Conservation (phyloP, 2,797 vertebrate genomes). For the Lepidocolaptes lacrymiger region DNA sequence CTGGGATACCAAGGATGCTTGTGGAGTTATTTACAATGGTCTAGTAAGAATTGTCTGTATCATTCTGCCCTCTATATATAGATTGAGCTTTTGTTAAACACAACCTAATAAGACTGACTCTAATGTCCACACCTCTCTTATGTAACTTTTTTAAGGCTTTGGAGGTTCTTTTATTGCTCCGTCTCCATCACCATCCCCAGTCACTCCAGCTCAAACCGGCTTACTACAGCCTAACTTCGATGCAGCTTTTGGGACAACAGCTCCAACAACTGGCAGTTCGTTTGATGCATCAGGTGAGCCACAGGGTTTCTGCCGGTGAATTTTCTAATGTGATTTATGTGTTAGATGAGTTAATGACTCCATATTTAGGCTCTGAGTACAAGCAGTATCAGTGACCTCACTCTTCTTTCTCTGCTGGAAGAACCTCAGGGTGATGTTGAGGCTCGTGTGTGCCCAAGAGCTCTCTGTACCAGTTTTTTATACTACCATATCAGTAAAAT, state of each 20-base stretch:
- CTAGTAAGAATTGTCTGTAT: neutral
- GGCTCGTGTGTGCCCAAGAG: neutral
- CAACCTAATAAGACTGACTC: neutral
- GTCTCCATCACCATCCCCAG: conserved; percentile 81
- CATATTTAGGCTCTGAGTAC: neutral
- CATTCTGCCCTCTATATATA: neutral
- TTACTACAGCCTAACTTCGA: conserved; percentile 93
- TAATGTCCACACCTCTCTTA: neutral
- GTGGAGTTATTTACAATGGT: neutral
- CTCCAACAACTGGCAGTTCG: conserved; percentile 78
- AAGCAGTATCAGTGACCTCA: neutral
- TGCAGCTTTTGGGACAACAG: conserved; percentile 82
- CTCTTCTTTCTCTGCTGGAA: neutral
- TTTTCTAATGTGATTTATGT: neutral
- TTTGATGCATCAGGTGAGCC: conserved; percentile 92
- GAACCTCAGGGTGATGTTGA: neutral
- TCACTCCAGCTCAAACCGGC: conserved; percentile 84
- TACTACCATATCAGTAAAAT: conserved; percentile 33
- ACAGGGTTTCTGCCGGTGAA: neutral
- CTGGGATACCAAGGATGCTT: neutral
- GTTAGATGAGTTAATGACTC: neutral
- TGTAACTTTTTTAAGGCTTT: conserved; percentile 74
- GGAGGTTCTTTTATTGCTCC: conserved; percentile 83
- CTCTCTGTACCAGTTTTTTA: neutral
- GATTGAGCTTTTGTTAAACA: neutral